phyloP scores from a whole-genome alignment of 2,113 vertebrate genomes.

The Ammodytes marinus region DNA sequence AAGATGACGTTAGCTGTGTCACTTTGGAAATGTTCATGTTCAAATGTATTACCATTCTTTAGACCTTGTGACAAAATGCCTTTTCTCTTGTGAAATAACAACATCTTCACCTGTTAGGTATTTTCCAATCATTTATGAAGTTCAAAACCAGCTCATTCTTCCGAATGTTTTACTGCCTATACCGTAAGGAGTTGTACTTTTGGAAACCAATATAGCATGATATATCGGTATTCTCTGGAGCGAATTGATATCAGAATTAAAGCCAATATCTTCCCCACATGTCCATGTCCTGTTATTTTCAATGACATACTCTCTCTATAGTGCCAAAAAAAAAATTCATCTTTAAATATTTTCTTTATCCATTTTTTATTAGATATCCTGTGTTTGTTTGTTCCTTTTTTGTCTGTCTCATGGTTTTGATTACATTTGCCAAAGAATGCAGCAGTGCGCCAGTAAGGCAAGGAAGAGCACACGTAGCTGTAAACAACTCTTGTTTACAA shows the following conservation, averaged over 20 bases:
- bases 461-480: neutral
- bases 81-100: conserved; percentile 53
- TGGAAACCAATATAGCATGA: neutral
- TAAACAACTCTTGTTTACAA: neutral
- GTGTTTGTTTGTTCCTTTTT: neutral
- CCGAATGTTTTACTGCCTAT: neutral
- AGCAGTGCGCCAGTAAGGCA: neutral
- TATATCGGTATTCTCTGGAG: neutral
- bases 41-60: conserved; percentile 20
- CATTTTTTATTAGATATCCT: neutral
- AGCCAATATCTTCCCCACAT: neutral
- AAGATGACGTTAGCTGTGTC: neutral
- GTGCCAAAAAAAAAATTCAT: neutral
- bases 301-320: neutral
- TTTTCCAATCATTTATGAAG: conserved; percentile 24
- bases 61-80: conserved; percentile 34
- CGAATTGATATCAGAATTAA: neutral
- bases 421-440: neutral
- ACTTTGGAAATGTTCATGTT: conserved; percentile 21
- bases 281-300: neutral
- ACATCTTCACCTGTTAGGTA: neutral
- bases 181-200: neutral
- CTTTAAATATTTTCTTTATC: neutral
- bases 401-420: neutral
- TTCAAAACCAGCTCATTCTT: neutral